phyloP scores from a whole-genome alignment of 2,797 vertebrate genomes.

The Acropternis orthonyx region DNA sequence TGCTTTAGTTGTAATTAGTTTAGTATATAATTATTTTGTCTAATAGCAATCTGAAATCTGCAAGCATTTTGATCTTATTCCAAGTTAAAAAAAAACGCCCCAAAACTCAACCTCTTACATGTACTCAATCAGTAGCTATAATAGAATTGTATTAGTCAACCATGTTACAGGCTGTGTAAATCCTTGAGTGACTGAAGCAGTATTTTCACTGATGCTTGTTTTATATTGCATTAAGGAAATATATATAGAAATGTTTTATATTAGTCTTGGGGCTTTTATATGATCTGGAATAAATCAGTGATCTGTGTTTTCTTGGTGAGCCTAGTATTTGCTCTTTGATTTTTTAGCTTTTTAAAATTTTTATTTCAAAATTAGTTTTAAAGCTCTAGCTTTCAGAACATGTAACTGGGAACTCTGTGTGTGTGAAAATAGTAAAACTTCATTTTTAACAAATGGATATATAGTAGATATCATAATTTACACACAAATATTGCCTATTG shows the following conservation, averaged over 20 bases:
- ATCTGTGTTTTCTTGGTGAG: not conserved
- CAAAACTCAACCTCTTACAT: not conserved
- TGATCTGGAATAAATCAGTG: not conserved
- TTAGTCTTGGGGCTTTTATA: not conserved
- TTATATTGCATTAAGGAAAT: not conserved
- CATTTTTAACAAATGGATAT: not conserved
- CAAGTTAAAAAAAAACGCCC: slow-evolving; percentile 50
- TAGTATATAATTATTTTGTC: slow-evolving; percentile 77
- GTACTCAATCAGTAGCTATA: slow-evolving; percentile 59
- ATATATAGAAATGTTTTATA: not conserved
- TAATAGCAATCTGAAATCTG: slow-evolving; percentile 73
- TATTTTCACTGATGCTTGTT: slow-evolving; percentile 1
- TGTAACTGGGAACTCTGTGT: not conserved
- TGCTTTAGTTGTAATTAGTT: slow-evolving; percentile 78
- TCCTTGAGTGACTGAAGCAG: slow-evolving; percentile 4
- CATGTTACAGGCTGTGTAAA: slow-evolving; percentile 53
- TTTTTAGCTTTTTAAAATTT: not conserved
- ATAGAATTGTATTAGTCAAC: slow-evolving; percentile 61
- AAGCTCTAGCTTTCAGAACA: not conserved
- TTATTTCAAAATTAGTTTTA: not conserved
- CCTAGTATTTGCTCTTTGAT: not conserved
- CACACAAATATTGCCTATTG: not conserved
- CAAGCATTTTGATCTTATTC: slow-evolving; percentile 74
- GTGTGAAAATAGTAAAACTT: not conserved
- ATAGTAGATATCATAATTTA: not conserved